phyloP scores from a whole-genome alignment of 2,113 vertebrate genomes.

The Caranx melampygus region DNA sequence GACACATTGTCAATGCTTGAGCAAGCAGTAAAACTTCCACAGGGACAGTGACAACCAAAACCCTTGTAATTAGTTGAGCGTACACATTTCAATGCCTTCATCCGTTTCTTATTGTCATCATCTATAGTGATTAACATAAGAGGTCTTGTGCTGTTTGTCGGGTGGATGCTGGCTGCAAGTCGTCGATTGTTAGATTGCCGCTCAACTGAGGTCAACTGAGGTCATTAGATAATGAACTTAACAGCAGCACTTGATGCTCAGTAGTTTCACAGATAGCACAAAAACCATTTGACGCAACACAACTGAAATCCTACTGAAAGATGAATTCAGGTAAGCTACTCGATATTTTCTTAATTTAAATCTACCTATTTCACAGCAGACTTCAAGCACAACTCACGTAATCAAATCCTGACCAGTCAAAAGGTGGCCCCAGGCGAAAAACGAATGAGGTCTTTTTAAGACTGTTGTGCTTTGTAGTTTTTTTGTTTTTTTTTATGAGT shows the following conservation, averaged over 20 bases:
- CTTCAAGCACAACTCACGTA: slow-evolving; percentile 24
- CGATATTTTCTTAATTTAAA: slow-evolving; percentile 20
- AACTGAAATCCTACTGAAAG: neutral
- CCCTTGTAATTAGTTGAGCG: slow-evolving; percentile 40
- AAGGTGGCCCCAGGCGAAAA: slow-evolving; percentile 38
- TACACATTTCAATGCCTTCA: slow-evolving; percentile 6
- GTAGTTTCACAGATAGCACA: slow-evolving; percentile 1
- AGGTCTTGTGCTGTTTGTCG: slow-evolving; percentile 2
- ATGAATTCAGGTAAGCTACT: neutral
- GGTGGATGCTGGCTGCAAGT: neutral
- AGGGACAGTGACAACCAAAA: slow-evolving; percentile 25
- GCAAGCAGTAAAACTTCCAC: slow-evolving; percentile 46
- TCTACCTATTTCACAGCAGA: slow-evolving; percentile 27
- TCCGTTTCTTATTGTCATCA: slow-evolving; percentile 1
- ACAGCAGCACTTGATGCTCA: neutral
- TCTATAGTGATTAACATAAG: slow-evolving; percentile 24
- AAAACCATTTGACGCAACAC: neutral
- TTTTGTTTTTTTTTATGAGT: slow-evolving; percentile 6
- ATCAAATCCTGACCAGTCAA: slow-evolving; percentile 42
- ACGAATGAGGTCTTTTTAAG: slow-evolving; percentile 31
- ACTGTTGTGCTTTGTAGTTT: slow-evolving; percentile 47
- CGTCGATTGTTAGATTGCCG: neutral
- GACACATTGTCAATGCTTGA: slow-evolving; percentile 47
- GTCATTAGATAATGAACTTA: neutral
- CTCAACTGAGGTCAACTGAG: neutral